A percentile compares a stretch with the other conserved stretches of the same genome.
These are phyloP conservation scores for Graphium colonna DNA, from an alignment of 2,888 invertebrate genomes.

Conservation along the genomic window DNA sequence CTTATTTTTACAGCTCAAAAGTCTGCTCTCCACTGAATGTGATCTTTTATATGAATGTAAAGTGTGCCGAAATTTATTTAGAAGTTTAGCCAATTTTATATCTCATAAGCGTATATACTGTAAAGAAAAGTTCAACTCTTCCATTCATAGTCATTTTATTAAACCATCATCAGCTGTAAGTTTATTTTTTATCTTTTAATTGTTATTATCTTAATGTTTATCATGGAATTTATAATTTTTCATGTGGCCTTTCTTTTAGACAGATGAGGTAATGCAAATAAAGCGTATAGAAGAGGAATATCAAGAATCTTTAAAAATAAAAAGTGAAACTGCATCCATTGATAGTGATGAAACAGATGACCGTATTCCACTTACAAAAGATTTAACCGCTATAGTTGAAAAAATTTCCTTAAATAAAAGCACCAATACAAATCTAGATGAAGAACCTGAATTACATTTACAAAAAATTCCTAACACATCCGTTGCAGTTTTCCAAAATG, in stretches of 20 bases:
- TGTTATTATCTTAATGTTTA: neutral
- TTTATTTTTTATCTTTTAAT: constrained; percentile 26
- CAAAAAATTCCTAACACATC: constrained; percentile 80
- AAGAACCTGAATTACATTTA: constrained; percentile 54
- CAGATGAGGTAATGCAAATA: constrained; percentile 68
- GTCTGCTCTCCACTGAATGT: constrained; percentile 90
- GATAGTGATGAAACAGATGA: constrained; percentile 43
- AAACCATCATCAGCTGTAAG: constrained; percentile 69
- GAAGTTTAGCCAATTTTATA: constrained; percentile 92
- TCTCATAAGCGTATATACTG: constrained; percentile 94
- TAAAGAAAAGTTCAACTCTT: constrained; percentile 75
- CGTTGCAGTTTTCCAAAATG: constrained; percentile 84
- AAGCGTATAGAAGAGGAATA: constrained; percentile 70
- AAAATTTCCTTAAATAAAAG: constrained; percentile 62
- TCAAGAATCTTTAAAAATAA: constrained; percentile 54
- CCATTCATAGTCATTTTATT: constrained; percentile 64
- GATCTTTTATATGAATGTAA: constrained; percentile 94
- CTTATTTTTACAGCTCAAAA: constrained; percentile 81
- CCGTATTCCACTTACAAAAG: constrained; percentile 71
- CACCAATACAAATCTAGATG: constrained; percentile 31
- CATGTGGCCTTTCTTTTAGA: constrained; percentile 41
- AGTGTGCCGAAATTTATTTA: constrained; percentile 91
- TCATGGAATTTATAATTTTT: neutral
- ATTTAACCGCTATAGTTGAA: constrained; percentile 79
- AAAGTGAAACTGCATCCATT: constrained; percentile 31